Percentiles rank a stretch among this genome's conserved stretches.
Conservation (phyloP, 64 coral and sea anemone species). For the Astreopora myriophthalma region DNA sequence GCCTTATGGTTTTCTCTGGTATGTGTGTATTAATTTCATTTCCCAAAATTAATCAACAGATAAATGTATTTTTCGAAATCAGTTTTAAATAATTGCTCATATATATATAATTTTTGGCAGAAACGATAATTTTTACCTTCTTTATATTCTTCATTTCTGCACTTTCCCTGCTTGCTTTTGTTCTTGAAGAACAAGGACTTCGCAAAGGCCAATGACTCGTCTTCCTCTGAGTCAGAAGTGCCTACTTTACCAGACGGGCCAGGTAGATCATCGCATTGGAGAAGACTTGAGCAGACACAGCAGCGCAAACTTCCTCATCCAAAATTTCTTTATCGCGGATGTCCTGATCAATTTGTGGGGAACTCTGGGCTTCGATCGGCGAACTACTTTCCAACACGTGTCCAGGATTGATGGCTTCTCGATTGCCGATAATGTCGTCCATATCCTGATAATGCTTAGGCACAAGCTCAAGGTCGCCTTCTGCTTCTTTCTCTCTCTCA, state of each 20-base stretch:
- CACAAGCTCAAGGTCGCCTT: neutral
- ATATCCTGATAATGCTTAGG: neutral
- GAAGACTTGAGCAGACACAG: neutral
- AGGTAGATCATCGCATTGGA: neutral
- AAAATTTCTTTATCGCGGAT: slow-evolving; percentile 6
- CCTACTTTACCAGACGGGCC: neutral
- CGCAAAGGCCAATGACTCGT: neutral
- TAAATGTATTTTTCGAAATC: neutral
- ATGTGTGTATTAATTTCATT: slow-evolving; percentile 2
- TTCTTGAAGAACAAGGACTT: neutral
- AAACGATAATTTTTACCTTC: no score
- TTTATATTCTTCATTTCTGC: neutral
- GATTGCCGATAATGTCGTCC: neutral
- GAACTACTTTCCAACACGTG: slow-evolving; percentile 4
- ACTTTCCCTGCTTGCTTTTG: neutral
- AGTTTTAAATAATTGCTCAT: neutral
- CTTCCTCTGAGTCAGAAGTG: slow-evolving; percentile 4
- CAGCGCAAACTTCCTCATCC: neutral
- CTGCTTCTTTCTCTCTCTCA: neutral
- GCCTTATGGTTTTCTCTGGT: neutral
- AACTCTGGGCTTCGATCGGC: neutral
- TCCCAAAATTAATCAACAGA: neutral
- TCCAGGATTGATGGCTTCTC: slow-evolving; percentile 14
- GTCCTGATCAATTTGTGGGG: slow-evolving; percentile 1
- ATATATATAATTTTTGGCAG: no score